These are phyloP conservation scores for Willowsia nigromaculata DNA, from an alignment of 2,888 invertebrate species.

Conservation along the genomic window DNA sequence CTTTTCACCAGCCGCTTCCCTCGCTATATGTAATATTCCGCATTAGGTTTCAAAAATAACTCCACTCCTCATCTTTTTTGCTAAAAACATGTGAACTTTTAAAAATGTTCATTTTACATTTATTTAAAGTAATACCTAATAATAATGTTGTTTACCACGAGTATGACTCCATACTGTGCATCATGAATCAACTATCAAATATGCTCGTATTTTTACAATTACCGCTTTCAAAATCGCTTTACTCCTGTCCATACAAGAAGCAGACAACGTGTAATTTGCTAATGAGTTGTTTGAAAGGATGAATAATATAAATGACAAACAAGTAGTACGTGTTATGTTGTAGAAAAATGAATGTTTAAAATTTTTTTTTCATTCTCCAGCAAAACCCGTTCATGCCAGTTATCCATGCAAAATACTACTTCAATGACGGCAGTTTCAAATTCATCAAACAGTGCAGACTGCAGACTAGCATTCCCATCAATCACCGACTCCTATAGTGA, in stretches of 20 bases:
- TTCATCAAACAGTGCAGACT: too few relatives aligned
- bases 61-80: background rate
- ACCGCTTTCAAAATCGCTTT: background rate
- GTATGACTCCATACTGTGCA: background rate
- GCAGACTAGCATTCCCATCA: too few relatives aligned
- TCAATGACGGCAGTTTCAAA: too few relatives aligned
- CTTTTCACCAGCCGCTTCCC: too few relatives aligned
- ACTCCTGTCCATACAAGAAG: background rate
- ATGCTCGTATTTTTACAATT: background rate
- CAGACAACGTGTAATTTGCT: constrained; percentile 26
- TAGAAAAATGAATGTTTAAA: background rate
- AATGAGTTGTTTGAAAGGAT: constrained; percentile 23
- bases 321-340: background rate
- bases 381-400: too few relatives aligned
- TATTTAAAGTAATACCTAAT: background rate
- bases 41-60: too few relatives aligned
- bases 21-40: too few relatives aligned
- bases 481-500: too few relatives aligned
- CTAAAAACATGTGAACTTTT: background rate
- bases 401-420: too few relatives aligned
- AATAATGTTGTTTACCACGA: background rate
- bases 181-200: background rate
- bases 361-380: too few relatives aligned
- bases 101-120: background rate
- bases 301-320: background rate